phyloP scores from a whole-genome alignment of 2,888 invertebrate species.

The Luperina testacea region DNA sequence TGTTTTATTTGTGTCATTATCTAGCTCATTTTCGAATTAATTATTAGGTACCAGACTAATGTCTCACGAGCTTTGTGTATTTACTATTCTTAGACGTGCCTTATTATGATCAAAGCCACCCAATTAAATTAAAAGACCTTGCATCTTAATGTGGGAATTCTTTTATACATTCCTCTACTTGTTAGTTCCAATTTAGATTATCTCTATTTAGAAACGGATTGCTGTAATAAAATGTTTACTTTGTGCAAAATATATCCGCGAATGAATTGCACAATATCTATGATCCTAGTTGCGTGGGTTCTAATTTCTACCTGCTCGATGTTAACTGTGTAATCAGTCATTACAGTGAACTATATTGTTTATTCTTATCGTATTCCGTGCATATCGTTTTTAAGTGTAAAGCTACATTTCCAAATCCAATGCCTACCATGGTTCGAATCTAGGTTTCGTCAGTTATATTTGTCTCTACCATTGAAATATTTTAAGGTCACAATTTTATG shows the following conservation, averaged over 20 bases:
- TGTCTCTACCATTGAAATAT: slow-evolving; percentile 63
- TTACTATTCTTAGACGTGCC: slow-evolving; percentile 59
- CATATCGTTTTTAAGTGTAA: slow-evolving; percentile 8
- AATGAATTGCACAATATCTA: slow-evolving; percentile 60
- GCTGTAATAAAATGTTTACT: slow-evolving; percentile 72
- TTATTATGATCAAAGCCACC: slow-evolving; percentile 65
- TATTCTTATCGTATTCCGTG: slow-evolving; percentile 20
- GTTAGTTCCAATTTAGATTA: slow-evolving; percentile 82
- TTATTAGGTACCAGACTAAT: slow-evolving; percentile 57
- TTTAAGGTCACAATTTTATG: slow-evolving; percentile 78
- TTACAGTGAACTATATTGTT: slow-evolving; percentile 51
- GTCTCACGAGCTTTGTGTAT: slow-evolving; percentile 63
- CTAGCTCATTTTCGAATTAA: slow-evolving; percentile 62
- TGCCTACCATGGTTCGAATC: slow-evolving; percentile 2
- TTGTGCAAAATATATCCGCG: slow-evolving; percentile 70
- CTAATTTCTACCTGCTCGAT: slow-evolving; percentile 32
- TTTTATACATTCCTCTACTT: slow-evolving; percentile 74
- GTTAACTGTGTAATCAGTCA: slow-evolving; percentile 47
- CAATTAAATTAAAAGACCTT: slow-evolving; percentile 76
- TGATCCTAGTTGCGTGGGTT: slow-evolving; percentile 66
- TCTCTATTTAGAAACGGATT: slow-evolving; percentile 76
- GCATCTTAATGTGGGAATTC: slow-evolving; percentile 85
- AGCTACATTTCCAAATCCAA: slow-evolving; percentile 6
- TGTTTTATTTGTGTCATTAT: slow-evolving; percentile 65
- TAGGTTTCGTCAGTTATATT: slow-evolving; percentile 43